Conservation (phyloP, 2,797 vertebrate genomes). For the Enteromius thamalakanensis region DNA sequence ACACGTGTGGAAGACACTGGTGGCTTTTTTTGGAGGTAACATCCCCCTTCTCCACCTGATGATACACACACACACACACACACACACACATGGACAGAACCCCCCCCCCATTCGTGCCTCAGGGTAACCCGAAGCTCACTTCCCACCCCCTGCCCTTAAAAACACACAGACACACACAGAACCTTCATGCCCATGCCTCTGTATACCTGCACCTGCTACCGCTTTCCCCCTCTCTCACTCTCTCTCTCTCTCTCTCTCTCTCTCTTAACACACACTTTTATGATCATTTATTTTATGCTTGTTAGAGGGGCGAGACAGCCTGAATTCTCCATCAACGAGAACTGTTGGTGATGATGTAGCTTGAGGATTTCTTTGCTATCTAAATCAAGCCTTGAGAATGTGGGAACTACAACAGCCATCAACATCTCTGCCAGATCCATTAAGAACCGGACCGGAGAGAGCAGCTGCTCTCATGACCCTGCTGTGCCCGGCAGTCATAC, state of each 20-base stretch:
- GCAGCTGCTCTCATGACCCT: conserved; percentile 17
- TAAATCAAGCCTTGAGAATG: conserved; percentile 29
- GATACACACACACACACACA: conserved; percentile 34
- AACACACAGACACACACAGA: conserved; percentile 50
- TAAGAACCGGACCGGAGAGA: conserved; percentile 27
- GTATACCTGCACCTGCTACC: conserved; percentile 24
- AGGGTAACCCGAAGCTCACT: conserved; percentile 59
- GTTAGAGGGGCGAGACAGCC: background rate
- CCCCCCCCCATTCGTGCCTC: conserved; percentile 31
- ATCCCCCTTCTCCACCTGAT: conserved; percentile 53
- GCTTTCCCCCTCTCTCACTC: background rate
- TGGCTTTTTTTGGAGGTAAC: conserved; percentile 74
- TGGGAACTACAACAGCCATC: conserved; percentile 19
- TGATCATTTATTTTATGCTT: conserved; percentile 25
- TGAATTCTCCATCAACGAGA: background rate
- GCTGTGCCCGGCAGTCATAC: background rate
- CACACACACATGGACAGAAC: conserved; percentile 26
- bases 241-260: background rate
- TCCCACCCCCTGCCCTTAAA: conserved; percentile 56
- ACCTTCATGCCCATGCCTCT: conserved; percentile 9
- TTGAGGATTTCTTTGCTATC: conserved; percentile 10
- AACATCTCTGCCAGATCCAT: conserved; percentile 2
- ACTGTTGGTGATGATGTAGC: conserved; percentile 3
- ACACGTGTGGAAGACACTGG: conserved; percentile 67
- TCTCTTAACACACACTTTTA: background rate